Base-by-base conservation (phyloP, 2,113 vertebrate species). In the Pterophyllum scalare region DNA sequence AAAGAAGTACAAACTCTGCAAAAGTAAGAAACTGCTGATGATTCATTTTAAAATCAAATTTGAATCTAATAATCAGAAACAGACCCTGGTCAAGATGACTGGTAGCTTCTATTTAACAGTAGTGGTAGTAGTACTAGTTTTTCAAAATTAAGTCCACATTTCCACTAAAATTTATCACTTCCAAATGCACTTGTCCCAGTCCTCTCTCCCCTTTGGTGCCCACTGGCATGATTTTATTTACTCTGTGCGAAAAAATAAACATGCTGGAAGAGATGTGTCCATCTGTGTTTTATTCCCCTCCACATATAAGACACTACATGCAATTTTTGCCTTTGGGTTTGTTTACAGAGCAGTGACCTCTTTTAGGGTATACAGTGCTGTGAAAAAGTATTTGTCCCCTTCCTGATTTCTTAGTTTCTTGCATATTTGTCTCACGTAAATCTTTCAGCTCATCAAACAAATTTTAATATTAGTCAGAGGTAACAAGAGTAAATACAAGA, bases 1-100 rank as follows among this genome's bases (percentile, higher is more conserved):
- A 94, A 90, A 90, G 91, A 83, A 94, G 91, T 65, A 82, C 35
- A 46, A 54, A 61, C 62, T 46, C 80, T 65, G 33, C 19, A 24
- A 22, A 83, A 7, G 87, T 93, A 85, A 88, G 87, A 13, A 64
- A 74, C 15, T 2, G 0, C 15, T 24, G 57, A 13, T 59, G 35
- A 62, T 57, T 67, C 22, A 46, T 52, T 52, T 52, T 52, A 52
- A 52, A 20, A 28, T 43, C 8, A 72, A 80, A 64, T 7, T 19
- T 67, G 26, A 54, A 57, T n/a, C 5, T n/a, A 14, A 4, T 17
- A 3, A 19, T 14, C 15, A 4, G 49, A 52, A 31, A 58, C 22
- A 88, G 19, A 20, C 9, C 8, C 8, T 31, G 19, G 38, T 35
- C 38, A 76, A 1, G 33, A 74, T 19, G 9, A 74, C 31, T 78